These are phyloP conservation scores for Acleris emargana DNA, from an alignment of 2,888 invertebrate genomes.

Conservation along the genomic window DNA sequence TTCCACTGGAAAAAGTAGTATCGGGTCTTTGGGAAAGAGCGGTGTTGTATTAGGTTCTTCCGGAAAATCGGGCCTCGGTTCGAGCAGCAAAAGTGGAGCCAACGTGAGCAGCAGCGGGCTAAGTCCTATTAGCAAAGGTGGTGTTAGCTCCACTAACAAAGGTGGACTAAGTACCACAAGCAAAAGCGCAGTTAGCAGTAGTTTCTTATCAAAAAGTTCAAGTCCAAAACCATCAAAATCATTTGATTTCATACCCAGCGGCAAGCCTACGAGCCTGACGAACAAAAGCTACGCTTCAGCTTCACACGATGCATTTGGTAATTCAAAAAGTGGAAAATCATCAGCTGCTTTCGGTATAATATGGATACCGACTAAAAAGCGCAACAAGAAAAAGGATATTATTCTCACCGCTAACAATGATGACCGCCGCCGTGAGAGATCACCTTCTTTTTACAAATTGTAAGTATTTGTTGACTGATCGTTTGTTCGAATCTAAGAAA, in stretches of 20 bases:
- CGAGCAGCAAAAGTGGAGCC: conserved; percentile 9
- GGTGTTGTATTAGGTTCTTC: conserved; percentile 13
- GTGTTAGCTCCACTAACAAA: conserved; percentile 44
- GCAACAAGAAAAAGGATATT: conserved; percentile 65
- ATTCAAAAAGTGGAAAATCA: conserved; percentile 57
- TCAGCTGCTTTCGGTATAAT: conserved; percentile 65
- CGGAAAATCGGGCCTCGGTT: conserved; percentile 50
- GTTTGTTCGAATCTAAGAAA: too few species aligned
- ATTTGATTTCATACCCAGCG: conserved; percentile 28
- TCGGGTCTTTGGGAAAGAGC: conserved; percentile 24
- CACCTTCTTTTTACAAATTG: conserved; percentile 72
- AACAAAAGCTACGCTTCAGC: conserved; percentile 54
- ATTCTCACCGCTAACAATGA: conserved; percentile 62
- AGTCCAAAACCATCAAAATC: conserved; percentile 31
- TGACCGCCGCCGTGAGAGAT: conserved; percentile 55
- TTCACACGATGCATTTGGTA: conserved; percentile 40
- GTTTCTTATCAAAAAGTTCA: conserved; percentile 16
- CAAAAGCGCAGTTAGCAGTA: conserved; percentile 14
- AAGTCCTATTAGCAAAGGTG: conserved; percentile 49
- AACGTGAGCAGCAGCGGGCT: background rate
- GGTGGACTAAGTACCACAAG: conserved; percentile 5
- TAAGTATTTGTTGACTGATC: too few species aligned
- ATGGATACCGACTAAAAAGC: conserved; percentile 69
- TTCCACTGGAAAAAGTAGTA: conserved; percentile 17
- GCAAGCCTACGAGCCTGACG: conserved; percentile 31